Conservation (phyloP, 1,140 invertebrate genomes). For the Achatina immaculata region DNA sequence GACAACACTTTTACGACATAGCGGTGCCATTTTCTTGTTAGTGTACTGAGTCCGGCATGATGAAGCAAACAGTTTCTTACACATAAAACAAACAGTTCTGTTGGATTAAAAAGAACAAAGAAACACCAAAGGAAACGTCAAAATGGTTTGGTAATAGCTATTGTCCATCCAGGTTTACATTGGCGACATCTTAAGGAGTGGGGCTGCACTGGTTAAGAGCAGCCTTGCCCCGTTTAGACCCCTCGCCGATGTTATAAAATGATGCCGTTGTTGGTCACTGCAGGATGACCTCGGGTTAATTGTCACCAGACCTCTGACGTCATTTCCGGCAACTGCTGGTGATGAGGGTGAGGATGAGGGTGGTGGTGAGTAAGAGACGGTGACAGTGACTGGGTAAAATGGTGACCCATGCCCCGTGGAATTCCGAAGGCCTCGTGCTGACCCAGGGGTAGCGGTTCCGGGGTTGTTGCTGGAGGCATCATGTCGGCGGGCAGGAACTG, state of each 20-base stretch:
- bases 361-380: constrained; percentile 34
- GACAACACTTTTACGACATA: no score
- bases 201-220: no score
- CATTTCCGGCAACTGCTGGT: constrained; percentile 32
- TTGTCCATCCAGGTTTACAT: no score
- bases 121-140: no score
- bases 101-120: no score
- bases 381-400: constrained; percentile 35
- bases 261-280: background rate
- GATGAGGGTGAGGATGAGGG: constrained; percentile 22
- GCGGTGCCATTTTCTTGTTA: no score
- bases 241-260: background rate
- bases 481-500: constrained; percentile 34
- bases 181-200: no score
- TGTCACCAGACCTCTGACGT: constrained; percentile 35
- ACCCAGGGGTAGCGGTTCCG: constrained; percentile 31
- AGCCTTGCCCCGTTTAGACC: no score
- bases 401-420: constrained; percentile 26
- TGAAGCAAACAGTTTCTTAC: no score
- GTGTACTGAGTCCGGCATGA: no score
- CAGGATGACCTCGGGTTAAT: background rate
- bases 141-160: no score
- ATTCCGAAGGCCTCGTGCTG: constrained; percentile 16
- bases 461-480: constrained; percentile 37
- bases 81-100: no score